phyloP scores from a whole-genome alignment of 2,888 invertebrate species.

The Callyntrura guangdongensis region DNA sequence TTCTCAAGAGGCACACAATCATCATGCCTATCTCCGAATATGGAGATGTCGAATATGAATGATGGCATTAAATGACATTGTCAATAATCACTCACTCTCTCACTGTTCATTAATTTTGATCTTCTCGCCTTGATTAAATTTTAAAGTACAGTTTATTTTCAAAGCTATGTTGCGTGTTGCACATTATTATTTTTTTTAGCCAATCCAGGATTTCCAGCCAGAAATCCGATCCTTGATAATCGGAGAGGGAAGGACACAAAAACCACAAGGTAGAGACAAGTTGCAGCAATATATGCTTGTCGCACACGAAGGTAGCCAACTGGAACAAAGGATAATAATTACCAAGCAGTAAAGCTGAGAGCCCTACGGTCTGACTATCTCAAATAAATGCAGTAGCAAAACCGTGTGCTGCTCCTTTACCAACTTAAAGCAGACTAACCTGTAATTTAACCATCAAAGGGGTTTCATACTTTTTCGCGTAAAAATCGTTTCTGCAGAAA shows the following conservation, averaged over 20 bases:
- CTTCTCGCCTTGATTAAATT: background rate
- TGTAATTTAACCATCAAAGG: constrained; percentile 50
- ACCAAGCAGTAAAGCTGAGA: constrained; percentile 41
- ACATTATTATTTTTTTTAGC: background rate
- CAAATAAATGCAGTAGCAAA: constrained; percentile 51
- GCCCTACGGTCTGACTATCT: constrained; percentile 57
- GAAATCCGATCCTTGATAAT: constrained; percentile 9
- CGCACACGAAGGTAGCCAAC: constrained; percentile 51
- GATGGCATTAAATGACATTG: no score
- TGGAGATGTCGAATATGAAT: no score
- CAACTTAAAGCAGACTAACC: constrained; percentile 64
- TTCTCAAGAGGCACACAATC: background rate
- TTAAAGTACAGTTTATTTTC: background rate
- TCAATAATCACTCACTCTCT: no score
- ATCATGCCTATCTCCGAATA: background rate
- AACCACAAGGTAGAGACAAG: background rate
- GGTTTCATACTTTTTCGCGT: constrained; percentile 65
- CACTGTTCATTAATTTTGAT: background rate
- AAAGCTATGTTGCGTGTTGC: background rate
- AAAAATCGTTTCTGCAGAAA: constrained; percentile 38
- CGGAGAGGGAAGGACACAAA: constrained; percentile 29
- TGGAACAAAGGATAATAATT: constrained; percentile 63
- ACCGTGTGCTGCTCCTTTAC: constrained; percentile 66
- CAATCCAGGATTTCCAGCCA: background rate
- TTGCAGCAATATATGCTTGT: background rate